Conservation (phyloP, 2,888 invertebrate genomes). For the Zele albiditarsus region DNA sequence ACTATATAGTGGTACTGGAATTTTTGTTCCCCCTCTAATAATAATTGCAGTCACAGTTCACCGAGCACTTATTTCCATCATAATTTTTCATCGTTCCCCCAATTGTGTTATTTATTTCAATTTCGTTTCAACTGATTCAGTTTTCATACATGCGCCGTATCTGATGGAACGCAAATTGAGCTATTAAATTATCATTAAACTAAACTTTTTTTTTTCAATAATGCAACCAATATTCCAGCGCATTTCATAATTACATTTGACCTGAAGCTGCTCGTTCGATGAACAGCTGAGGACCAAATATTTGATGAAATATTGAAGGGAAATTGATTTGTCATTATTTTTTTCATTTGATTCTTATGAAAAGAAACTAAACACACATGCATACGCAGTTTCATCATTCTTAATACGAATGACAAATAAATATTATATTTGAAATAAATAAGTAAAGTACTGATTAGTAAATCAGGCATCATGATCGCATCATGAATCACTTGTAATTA, state of each 20-base stretch:
- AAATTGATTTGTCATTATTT: background rate
- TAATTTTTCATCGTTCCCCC: conserved; percentile 45
- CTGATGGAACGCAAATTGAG: background rate
- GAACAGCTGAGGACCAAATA: conserved; percentile 68
- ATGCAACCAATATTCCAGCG: conserved; percentile 46
- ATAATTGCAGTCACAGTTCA: conserved; percentile 73
- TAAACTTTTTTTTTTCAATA: conserved; percentile 48
- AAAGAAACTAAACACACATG: background rate
- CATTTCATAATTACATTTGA: conserved; percentile 44
- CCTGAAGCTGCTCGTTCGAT: conserved; percentile 69
- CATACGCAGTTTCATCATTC: background rate
- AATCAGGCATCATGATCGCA: conserved; percentile 39
- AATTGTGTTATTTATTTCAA: conserved; percentile 53
- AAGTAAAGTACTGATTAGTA: conserved; percentile 61
- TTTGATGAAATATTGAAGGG: background rate
- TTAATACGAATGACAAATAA: conserved; percentile 17
- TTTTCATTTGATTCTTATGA: background rate
- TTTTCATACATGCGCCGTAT: conserved; percentile 25
- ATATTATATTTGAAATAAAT: conserved; percentile 22
- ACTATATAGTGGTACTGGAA: background rate
- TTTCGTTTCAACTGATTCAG: conserved; percentile 36
- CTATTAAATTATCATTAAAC: conserved; percentile 34
- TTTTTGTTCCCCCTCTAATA: conserved; percentile 49
- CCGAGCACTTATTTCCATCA: conserved; percentile 50
- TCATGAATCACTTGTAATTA: conserved; percentile 50